Evolutionary conservation across 2,888 invertebrate species (phyloP).

Genomic region (Cataglyphis rosenhaueri): DNA sequence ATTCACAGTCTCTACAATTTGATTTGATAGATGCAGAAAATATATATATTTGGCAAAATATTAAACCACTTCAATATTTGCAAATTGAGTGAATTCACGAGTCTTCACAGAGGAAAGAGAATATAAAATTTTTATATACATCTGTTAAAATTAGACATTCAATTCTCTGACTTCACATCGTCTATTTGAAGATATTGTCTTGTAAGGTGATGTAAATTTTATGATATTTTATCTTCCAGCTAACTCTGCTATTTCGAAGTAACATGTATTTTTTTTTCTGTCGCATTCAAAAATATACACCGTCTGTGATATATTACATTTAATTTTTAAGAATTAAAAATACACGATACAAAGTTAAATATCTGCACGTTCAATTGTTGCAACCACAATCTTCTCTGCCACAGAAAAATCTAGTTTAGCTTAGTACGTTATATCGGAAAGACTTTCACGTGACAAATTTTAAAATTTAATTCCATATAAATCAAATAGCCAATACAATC

Average conservation of each 20-base stretch:
- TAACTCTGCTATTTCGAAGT: not conserved
- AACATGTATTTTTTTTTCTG: not conserved
- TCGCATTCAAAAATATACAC: not conserved
- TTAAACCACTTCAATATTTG: not conserved
- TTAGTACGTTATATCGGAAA: not conserved
- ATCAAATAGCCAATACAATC: conserved; percentile 15
- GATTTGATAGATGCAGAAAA: not conserved
- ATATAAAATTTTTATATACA: not conserved
- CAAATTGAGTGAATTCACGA: not conserved
- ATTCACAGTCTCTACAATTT: not conserved
- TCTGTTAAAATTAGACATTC: not conserved
- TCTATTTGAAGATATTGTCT: not conserved
- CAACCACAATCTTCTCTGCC: not conserved
- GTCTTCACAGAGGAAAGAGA: not conserved
- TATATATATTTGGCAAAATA: not conserved
- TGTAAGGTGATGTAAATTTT: not conserved
- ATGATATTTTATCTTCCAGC: not conserved
- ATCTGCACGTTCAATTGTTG: not conserved
- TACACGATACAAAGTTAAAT: not conserved
- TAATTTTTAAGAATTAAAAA: not conserved
- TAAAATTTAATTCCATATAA: conserved; percentile 1
- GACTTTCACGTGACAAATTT: conserved; percentile 1
- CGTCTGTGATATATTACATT: not conserved
- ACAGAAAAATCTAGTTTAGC: not conserved
- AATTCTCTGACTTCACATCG: not conserved